Evolutionary conservation across 2,888 invertebrate genomes (phyloP), one percentile per base, ranked within the genome.

Genomic region (Pecten maximus): DNA sequence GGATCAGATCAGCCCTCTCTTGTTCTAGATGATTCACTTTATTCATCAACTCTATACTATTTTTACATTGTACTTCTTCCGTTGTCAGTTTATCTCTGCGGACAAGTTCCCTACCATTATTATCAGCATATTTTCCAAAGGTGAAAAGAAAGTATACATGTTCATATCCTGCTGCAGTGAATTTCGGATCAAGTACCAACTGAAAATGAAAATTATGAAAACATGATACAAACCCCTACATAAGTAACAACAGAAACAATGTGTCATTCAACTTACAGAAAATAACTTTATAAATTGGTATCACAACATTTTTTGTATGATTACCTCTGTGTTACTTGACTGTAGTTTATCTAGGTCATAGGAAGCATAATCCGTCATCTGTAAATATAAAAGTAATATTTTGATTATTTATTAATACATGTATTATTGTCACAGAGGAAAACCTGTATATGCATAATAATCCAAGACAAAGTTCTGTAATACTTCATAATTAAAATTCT

Each of bases 1-100:
- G 40, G 12, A 88, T 50, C 44, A 88, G 35, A 88, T 88, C 88
- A 12, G 88, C 44, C 19, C 50, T 88, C 88, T 88, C 88, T 28
- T 39, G 44, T n/a, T 88, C 88, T 12, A 88, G 88, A 15, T 23
- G 88, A n/a, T 88, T 88, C 35, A 88, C 48, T 16, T 48, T 88
- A 6, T 40, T 35, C 74, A 74, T 35, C 74, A 19, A 74, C 6
- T 74, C 74, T 0, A 35, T 6, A 28, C 74, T 74, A 28, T 35
- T 15, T 35, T 23, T 28, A 10, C 35, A 10, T 74, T 74, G 74
- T 35, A 74, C 35, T 74, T 74, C 28, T 74, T 74, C 74, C 23
- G 23, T 35, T 74, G 74, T 74, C 35, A 74, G 4, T 74, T 74
- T 28, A 74, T 74, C 35, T 35, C 74, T 74, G 3, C 74, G 74